Evolutionary conservation across 2,113 vertebrate species (phyloP).

Genomic region (Myrmophylax atrothorax): DNA sequence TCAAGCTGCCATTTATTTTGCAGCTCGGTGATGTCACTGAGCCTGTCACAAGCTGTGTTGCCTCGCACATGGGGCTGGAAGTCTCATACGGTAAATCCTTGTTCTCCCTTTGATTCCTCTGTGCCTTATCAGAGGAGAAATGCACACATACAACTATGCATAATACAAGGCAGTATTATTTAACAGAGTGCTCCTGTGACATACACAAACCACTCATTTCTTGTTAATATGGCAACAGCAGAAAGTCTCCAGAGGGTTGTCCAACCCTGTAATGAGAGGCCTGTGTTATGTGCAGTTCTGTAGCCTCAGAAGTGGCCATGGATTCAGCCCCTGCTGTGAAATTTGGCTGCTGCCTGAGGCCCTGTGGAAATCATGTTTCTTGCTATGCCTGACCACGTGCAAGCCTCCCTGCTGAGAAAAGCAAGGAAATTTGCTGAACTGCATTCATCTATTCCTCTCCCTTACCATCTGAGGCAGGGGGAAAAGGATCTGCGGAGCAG

Average conservation of each 20-base stretch:
- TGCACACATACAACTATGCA: background rate
- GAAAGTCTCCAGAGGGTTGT: slow-evolving; percentile 50
- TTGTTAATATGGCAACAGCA: slow-evolving; percentile 48
- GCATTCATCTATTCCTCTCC: background rate
- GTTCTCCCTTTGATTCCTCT: background rate
- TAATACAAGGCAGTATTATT: slow-evolving; percentile 16
- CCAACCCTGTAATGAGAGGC: slow-evolving; percentile 56
- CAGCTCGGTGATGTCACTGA: background rate
- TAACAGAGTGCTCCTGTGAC: background rate
- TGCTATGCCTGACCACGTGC: background rate
- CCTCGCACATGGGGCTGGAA: background rate
- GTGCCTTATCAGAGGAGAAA: slow-evolving; percentile 10
- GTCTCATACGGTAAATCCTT: background rate
- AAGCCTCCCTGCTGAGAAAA: slow-evolving; percentile 30
- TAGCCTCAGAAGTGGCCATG: slow-evolving; percentile 40
- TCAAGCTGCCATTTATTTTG: slow-evolving; percentile 26
- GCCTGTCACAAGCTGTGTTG: background rate
- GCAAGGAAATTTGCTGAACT: slow-evolving; percentile 39
- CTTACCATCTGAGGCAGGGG: background rate
- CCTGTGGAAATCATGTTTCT: slow-evolving; percentile 61
- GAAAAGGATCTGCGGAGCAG: background rate
- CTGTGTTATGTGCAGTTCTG: background rate
- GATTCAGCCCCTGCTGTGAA: slow-evolving; percentile 58
- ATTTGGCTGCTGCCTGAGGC: slow-evolving; percentile 55
- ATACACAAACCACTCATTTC: slow-evolving; percentile 28